Evolutionary conservation across 2,113 vertebrate genomes (phyloP).

Genomic region (Triplophysa rosa): DNA sequence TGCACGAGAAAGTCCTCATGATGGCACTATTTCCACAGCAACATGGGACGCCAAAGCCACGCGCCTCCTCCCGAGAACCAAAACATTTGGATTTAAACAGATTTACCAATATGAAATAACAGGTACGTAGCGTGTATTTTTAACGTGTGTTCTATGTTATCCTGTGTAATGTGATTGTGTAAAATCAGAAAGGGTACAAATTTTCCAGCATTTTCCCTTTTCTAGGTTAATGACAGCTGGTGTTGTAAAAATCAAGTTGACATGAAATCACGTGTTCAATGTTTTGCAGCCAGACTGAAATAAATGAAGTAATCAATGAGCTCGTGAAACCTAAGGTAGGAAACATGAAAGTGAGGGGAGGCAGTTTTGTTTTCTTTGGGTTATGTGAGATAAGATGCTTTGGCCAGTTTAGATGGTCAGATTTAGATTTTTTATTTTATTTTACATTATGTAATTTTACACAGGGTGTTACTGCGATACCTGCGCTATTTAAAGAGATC

Average conservation of each 20-base stretch:
- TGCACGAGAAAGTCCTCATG: conserved; percentile 11
- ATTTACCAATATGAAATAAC: neutral
- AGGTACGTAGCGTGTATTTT: neutral
- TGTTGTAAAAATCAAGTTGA: no score
- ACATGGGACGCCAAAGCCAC: neutral
- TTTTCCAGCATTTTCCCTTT: no score
- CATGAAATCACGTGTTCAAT: no score
- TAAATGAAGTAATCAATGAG: neutral
- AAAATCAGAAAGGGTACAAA: no score
- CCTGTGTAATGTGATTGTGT: no score
- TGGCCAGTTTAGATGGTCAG: neutral
- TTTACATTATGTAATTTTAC: neutral
- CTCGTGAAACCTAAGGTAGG: neutral
- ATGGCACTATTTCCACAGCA: conserved; percentile 39
- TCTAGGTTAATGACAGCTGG: no score
- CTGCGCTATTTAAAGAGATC: no score
- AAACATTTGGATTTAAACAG: neutral
- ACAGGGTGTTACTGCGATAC: no score
- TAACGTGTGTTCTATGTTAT: no score
- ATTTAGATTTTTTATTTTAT: neutral
- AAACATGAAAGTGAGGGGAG: neutral
- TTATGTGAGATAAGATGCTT: neutral
- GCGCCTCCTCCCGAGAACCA: neutral
- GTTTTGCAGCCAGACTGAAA: neutral
- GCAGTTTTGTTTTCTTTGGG: neutral